Conservation (phyloP, 2,113 vertebrate species). For the Etheostoma spectabile region DNA sequence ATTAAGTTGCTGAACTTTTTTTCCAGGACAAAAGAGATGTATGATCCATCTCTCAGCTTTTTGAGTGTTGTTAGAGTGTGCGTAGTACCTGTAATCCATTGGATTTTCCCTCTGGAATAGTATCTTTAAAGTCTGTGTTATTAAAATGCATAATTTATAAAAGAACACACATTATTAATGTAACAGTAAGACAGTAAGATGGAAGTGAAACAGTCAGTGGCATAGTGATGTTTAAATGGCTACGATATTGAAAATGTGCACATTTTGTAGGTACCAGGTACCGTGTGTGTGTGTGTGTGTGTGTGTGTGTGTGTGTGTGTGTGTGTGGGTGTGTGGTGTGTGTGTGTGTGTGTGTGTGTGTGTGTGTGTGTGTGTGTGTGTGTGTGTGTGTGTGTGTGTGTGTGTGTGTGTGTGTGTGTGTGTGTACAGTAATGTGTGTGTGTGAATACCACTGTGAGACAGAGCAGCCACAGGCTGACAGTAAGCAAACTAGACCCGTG, state of each 20-base stretch:
- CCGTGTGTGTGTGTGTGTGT: slow-evolving; percentile 28
- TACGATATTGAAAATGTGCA: slow-evolving; percentile 37
- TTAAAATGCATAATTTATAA: slow-evolving; percentile 13
- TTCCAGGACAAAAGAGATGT: slow-evolving; percentile 16
- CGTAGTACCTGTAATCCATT: slow-evolving; percentile 21
- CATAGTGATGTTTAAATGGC: slow-evolving; percentile 54
- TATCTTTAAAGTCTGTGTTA: slow-evolving; percentile 14
- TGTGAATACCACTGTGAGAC: slow-evolving; percentile 51
- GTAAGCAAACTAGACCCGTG: slow-evolving; percentile 75
- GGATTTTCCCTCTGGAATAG: neutral
- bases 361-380: slow-evolving; percentile 31
- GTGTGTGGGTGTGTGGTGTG: slow-evolving; percentile 23
- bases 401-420: slow-evolving; percentile 29
- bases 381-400: slow-evolving; percentile 27
- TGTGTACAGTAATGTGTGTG: slow-evolving; percentile 15
- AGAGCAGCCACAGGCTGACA: slow-evolving; percentile 67
- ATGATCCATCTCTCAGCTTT: slow-evolving; percentile 3
- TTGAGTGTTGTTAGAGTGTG: neutral
- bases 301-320: slow-evolving; percentile 12
- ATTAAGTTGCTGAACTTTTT: slow-evolving; percentile 23
- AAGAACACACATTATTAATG: slow-evolving; percentile 53
- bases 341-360: slow-evolving; percentile 29
- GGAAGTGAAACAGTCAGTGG: slow-evolving; percentile 35
- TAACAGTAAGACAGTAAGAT: slow-evolving; percentile 13
- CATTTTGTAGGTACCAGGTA: slow-evolving; percentile 14